Evolutionary conservation across 1,140 invertebrate species (phyloP).

Genomic region (Zophobas atratus): DNA sequence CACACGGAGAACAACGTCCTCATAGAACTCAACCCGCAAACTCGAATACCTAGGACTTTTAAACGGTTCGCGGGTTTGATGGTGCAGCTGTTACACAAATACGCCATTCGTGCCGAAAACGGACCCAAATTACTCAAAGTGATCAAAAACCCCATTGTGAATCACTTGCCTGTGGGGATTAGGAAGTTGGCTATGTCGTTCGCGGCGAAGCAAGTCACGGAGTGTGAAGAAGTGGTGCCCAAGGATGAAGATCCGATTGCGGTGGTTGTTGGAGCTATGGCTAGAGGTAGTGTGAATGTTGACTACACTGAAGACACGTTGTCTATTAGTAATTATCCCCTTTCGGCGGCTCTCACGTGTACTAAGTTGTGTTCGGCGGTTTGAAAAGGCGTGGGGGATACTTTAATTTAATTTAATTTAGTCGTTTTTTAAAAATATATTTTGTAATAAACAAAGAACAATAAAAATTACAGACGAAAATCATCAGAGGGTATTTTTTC

Average conservation of each 20-base stretch:
- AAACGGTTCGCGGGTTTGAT: conserved; percentile 98
- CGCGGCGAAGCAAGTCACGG: conserved; percentile 83
- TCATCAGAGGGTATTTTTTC: neutral
- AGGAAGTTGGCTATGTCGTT: conserved; percentile 94
- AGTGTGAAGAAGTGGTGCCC: conserved; percentile 87
- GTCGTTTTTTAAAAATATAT: neutral
- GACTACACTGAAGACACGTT: conserved; percentile 94
- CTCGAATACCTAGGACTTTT: conserved; percentile 97
- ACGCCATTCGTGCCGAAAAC: conserved; percentile 91
- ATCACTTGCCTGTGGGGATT: conserved; percentile 97
- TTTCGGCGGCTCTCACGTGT: conserved; percentile 97
- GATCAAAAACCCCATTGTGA: conserved; percentile 96
- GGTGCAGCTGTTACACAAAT: conserved; percentile 97
- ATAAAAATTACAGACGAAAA: neutral
- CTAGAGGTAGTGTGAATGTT: conserved; percentile 92
- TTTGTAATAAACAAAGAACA: conserved; percentile 4
- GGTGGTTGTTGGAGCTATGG: conserved; percentile 96
- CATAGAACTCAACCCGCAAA: conserved; percentile 99
- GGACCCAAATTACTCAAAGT: conserved; percentile 95
- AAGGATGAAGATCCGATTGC: conserved; percentile 87
- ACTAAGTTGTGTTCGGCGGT: conserved; percentile 95
- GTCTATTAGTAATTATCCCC: conserved; percentile 96
- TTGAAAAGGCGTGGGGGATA: conserved; percentile 97
- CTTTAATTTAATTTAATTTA: conserved; percentile 69
- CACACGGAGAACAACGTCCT: conserved; percentile 96